phyloP scores from a whole-genome alignment of 2,113 vertebrate species.

The Arizona elegans region DNA sequence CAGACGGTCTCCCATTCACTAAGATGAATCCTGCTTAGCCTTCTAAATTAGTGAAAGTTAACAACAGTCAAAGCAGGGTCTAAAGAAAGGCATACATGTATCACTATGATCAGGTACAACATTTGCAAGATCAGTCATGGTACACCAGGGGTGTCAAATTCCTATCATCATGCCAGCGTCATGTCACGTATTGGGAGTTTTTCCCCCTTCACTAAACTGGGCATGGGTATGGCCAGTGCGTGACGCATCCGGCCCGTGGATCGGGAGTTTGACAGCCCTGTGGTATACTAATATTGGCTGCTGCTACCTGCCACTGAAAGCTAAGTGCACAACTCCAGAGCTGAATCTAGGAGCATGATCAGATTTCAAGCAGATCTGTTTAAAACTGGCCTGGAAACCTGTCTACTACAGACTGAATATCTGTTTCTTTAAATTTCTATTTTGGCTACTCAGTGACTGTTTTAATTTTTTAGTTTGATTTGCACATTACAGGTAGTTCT shows the following conservation, averaged over 20 bases:
- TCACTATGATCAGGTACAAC: neutral
- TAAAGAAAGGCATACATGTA: neutral
- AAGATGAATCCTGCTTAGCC: neutral
- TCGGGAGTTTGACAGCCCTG: no score
- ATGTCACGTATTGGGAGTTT: no score
- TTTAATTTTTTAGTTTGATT: neutral
- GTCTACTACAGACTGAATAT: neutral
- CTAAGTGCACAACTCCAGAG: neutral
- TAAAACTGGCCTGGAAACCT: neutral
- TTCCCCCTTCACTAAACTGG: no score
- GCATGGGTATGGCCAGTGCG: no score
- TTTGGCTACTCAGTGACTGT: neutral
- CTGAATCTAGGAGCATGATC: neutral
- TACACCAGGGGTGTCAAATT: no score
- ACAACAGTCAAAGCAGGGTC: neutral
- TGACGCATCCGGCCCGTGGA: no score
- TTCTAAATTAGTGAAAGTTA: neutral
- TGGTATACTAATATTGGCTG: neutral
- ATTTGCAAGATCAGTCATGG: neutral
- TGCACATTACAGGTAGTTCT: neutral
- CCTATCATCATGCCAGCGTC: rapidly evolving
- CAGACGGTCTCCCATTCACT: neutral
- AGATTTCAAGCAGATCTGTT: neutral
- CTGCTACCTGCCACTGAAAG: neutral
- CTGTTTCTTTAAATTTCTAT: neutral